Conservation (phyloP, 2,113 vertebrate species). For the Pitta sordida region DNA sequence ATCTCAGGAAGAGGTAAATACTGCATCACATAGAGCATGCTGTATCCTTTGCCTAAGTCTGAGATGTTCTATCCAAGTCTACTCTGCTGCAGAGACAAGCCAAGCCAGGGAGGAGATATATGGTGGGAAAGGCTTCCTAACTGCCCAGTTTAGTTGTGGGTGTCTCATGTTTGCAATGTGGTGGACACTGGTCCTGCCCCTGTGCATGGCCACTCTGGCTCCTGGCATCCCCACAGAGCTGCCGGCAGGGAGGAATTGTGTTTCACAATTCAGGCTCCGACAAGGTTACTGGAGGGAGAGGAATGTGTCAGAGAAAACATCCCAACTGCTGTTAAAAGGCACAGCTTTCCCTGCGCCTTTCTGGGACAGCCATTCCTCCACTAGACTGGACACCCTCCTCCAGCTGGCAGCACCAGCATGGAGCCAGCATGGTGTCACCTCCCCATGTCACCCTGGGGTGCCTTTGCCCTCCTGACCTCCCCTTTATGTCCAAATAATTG, state of each 20-base stretch:
- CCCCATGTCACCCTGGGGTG: not conserved
- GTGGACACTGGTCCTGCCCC: not conserved
- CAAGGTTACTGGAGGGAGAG: conserved; percentile 15
- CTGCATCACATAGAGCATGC: rapidly evolving
- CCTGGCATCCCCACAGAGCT: not conserved
- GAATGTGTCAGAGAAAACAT: conserved; percentile 25
- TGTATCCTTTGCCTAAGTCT: not conserved
- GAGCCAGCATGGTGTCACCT: not conserved
- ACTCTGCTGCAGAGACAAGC: not conserved
- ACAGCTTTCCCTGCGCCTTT: not conserved
- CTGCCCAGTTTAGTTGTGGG: not conserved
- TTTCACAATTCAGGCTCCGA: conserved; percentile 49
- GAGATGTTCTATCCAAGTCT: not conserved
- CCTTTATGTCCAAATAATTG: conserved; percentile 3
- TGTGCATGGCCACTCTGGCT: not conserved
- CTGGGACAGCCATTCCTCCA: not conserved
- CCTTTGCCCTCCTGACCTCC: not conserved
- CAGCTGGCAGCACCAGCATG: not conserved
- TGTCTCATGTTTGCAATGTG: not conserved
- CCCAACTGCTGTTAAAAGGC: conserved; percentile 48
- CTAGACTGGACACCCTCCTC: not conserved
- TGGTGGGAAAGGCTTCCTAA: not conserved
- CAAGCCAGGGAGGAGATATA: not conserved
- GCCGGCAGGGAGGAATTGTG: not conserved
- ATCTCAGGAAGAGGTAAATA: not conserved